Percentiles rank a stretch among this genome's conserved stretches.
phyloP scores from a whole-genome alignment of 2,888 invertebrate genomes.

The Cerceris rybyensis region DNA sequence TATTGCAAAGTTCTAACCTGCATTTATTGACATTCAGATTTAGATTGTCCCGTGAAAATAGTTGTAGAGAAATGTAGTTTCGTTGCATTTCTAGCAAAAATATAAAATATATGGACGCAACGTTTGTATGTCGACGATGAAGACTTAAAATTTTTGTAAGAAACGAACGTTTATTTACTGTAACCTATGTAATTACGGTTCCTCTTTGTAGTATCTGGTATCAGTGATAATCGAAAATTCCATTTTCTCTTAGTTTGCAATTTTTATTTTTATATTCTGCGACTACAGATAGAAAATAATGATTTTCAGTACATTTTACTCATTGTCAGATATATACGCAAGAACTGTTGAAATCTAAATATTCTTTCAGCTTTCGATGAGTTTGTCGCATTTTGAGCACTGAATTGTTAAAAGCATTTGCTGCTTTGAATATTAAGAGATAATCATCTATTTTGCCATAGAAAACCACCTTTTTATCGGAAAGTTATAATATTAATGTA shows the following conservation, averaged over 20 bases:
- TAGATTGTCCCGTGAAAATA: neutral
- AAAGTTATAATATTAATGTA: no score
- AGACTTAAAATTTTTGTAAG: no score
- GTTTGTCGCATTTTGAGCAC: no score
- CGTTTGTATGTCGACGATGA: no score
- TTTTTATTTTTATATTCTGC: neutral
- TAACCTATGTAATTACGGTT: neutral
- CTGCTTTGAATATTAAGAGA: no score
- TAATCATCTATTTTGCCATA: no score
- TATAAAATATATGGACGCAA: no score
- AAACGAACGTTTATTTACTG: neutral
- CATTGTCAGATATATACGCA: neutral
- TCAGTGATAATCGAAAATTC: conserved; percentile 1
- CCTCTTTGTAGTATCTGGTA: neutral
- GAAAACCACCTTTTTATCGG: no score
- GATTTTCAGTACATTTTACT: conserved; percentile 6
- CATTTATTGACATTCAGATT: neutral
- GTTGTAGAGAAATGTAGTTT: no score
- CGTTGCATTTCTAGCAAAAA: no score
- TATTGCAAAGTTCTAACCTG: neutral
- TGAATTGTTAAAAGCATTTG: no score
- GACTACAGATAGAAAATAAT: neutral
- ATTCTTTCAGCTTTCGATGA: neutral
- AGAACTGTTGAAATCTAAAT: no score
- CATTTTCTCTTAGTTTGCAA: neutral